These are phyloP conservation scores for Ptilodon capucinus DNA, from an alignment of 2,888 invertebrate species.

Conservation along the genomic window DNA sequence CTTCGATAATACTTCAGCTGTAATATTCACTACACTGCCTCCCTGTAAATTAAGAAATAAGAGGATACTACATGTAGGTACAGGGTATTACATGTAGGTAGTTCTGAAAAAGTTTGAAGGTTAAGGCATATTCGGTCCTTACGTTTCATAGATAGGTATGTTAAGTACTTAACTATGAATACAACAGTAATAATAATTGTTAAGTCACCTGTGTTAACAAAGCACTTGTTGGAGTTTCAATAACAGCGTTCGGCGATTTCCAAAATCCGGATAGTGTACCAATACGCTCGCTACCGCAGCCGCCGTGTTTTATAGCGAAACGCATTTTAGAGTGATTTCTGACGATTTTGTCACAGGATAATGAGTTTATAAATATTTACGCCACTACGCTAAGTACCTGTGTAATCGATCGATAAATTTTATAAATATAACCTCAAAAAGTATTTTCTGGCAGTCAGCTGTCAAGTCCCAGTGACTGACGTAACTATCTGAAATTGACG, in stretches of 20 bases:
- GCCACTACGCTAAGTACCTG: too few relatives aligned
- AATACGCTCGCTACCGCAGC: slow-evolving; percentile 84
- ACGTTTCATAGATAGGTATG: too few relatives aligned
- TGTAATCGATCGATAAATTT: too few relatives aligned
- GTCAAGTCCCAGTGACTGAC: too few relatives aligned
- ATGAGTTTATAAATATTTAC: neutral
- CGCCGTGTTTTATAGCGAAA: slow-evolving; percentile 84
- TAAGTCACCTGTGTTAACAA: slow-evolving; percentile 88
- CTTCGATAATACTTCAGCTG: slow-evolving; percentile 87
- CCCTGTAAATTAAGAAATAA: slow-evolving; percentile 77
- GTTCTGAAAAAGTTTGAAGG: too few relatives aligned
- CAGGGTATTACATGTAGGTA: too few relatives aligned
- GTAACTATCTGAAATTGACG: too few relatives aligned
- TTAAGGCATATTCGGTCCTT: too few relatives aligned
- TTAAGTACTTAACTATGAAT: too few relatives aligned
- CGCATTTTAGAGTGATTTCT: slow-evolving; percentile 83
- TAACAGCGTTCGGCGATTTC: slow-evolving; percentile 75
- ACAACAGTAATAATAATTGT: too few relatives aligned
- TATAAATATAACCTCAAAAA: neutral
- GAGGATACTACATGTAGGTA: too few relatives aligned
- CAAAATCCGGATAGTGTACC: slow-evolving; percentile 85
- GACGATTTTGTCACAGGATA: neutral
- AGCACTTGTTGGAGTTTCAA: slow-evolving; percentile 89
- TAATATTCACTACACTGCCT: slow-evolving; percentile 92
- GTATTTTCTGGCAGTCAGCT: too few relatives aligned